Evolutionary conservation across 2,113 vertebrate genomes (phyloP), one percentile per base, ranked within the genome.

Genomic region (Ammodytes dubius): DNA sequence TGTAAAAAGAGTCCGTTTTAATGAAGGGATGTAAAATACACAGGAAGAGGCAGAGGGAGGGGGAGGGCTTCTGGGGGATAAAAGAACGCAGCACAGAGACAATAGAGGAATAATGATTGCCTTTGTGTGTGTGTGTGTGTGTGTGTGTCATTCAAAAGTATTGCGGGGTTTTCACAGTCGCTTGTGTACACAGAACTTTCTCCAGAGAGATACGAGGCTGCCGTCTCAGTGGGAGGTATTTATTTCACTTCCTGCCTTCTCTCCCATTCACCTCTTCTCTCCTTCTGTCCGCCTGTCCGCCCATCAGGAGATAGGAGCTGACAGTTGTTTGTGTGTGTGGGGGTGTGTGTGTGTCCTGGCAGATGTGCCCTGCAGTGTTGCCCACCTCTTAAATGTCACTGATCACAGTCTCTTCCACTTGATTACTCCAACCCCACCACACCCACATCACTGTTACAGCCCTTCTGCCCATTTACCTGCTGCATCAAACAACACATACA

Each of bases 301-400:
- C 81, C 66, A 82, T 84, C 84, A 77, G 82, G 72, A 86, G 85
- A 93, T 88, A 70, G 75, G 78, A 86, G 83, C 87, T 87, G 90
- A 89, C 92, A 89, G 87, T 79, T 89, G 81, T 84, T 72, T 87
- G 68, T 77, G 68, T 74, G 74, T 43, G 40, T 39, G 56, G 10
- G 52, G 70, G 50, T 83, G 64, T 67, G 47, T 84, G 80, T 82
- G 45, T 56, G 43, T 90, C 46, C 65, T n/a, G 56, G 75, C 88
- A 86, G 84, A 87, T 92, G 87, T 89, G 84, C 85, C 91, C 90
- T 71, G 78, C 83, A 75, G 89, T 72, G 81, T 78, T 77, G 79
- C 79, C 87, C 87, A 85, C 81, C 89, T 92, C 83, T 84, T 82
- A 93, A 93, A 93, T 94, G 91, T 92, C 91, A 94, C 87, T 91